Base-by-base conservation (phyloP, 1,140 invertebrate species). In the Drosophila pandora region DNA sequence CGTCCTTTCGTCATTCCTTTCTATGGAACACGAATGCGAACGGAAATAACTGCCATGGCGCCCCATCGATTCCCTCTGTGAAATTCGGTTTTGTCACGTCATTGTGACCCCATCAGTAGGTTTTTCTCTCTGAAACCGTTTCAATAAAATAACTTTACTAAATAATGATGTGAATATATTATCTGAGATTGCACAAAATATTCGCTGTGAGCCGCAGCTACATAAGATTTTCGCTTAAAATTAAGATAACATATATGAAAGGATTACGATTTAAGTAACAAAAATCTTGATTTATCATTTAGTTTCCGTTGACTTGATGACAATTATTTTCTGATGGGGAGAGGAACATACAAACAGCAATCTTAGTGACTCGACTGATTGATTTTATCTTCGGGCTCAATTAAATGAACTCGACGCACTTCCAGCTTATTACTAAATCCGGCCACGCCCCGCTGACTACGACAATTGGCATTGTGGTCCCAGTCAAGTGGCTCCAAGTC, bases 31-130 rank as follows among this genome's bases (percentile, higher is more conserved):
- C 5, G 23, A n/a, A 39, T 71, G 39, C 32, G 34, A 62, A 37
- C 76, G 81, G 76, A 80, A 81, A 76, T 77, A 76, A 65, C 61
- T 76, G 52, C 41, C 55, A 62, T 57, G 77, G 65, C 63, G 48
- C 57, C 81, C 81, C 77, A 34, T 59, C 52, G 77, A 61, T 63
- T 58, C 39, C 37, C 30, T 32, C 67, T 47, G 22, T 37, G 34
- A 37, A 37, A 41, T 60, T 39, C 17, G 49, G 32, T 48, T 52
- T 47, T 39, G 63, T 63, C 52, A 58, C 53, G 62, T 82, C 67
- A 72, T 65, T 77, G 79, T 34, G 74, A 47, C 50, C 43, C 39
- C 65, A 50, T 65, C 43, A 49, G 28, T 62, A 17, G 41, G 32
- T 67, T 65, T 65, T 41, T 21, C 12, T 0, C 32, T 39, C 21